A percentile compares a stretch with the other conserved stretches of the same genome.
phyloP scores from a whole-genome alignment of 2,888 invertebrate species.

The Nezara viridula region DNA sequence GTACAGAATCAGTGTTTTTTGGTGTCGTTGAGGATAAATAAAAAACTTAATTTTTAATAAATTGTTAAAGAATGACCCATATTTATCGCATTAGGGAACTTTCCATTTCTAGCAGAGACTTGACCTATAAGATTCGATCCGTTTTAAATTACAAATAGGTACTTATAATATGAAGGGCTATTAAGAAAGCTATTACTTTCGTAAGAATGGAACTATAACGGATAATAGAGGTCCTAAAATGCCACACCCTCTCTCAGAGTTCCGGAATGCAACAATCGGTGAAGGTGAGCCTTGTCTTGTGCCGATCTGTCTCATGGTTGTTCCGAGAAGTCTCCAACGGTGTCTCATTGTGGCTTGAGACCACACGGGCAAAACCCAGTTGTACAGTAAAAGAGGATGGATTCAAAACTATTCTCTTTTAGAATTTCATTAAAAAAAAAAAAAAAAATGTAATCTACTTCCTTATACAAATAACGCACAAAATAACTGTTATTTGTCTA shows the following conservation, averaged over 20 bases:
- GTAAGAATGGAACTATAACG: neutral
- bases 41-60: neutral
- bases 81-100: neutral
- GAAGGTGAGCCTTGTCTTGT: neutral
- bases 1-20: too few species aligned
- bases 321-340: neutral
- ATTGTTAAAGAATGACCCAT: neutral
- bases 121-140: neutral
- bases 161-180: neutral
- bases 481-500: too few species aligned
- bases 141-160: neutral
- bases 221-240: neutral
- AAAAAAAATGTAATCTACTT: too few species aligned
- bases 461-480: too few species aligned
- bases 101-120: neutral
- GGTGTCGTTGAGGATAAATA: too few species aligned
- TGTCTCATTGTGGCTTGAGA: neutral
- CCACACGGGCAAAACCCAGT: neutral
- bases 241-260: neutral
- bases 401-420: too few species aligned
- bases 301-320: neutral
- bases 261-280: neutral
- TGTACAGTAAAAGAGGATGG: too few species aligned
- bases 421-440: too few species aligned
- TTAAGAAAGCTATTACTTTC: conserved; percentile 8